Conservation (phyloP, 2,888 invertebrate genomes). For the Eristalis pertinax region DNA sequence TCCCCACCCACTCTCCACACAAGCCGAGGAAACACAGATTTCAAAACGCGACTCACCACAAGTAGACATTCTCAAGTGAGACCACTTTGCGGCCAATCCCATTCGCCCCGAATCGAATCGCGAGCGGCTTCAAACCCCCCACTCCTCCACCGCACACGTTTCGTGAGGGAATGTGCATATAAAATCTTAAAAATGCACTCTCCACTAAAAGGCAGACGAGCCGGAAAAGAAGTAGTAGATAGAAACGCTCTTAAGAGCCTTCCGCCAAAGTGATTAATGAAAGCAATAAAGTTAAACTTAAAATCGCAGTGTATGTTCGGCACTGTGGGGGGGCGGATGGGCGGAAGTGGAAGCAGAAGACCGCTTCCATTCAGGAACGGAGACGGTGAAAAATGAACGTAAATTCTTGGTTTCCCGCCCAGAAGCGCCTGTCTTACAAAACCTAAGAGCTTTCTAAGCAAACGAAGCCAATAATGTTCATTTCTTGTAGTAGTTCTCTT, state of each 20-base stretch:
- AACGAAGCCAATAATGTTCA: conserved; percentile 59
- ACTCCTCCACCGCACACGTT: conserved; percentile 7
- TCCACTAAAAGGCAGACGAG: conserved; percentile 14
- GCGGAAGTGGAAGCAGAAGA: not conserved
- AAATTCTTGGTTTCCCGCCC: conserved; percentile 23
- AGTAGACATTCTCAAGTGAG: conserved; percentile 58
- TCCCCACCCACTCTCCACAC: too few relatives aligned
- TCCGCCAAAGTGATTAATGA: conserved; percentile 72
- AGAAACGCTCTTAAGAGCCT: conserved; percentile 66
- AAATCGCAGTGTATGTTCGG: conserved; percentile 35
- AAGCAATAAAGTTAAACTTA: conserved; percentile 70
- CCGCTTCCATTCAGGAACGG: not conserved
- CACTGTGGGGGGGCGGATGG: not conserved
- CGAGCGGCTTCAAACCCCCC: too few relatives aligned
- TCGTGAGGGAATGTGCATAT: conserved; percentile 34
- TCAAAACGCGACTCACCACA: not conserved
- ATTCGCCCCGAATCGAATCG: conserved; percentile 51
- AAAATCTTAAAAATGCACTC: conserved; percentile 59
- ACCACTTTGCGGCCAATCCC: conserved; percentile 63
- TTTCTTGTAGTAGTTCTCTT: conserved; percentile 14
- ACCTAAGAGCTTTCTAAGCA: conserved; percentile 42
- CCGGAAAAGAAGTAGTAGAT: conserved; percentile 21
- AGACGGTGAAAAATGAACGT: conserved; percentile 50
- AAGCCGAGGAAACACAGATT: not conserved
- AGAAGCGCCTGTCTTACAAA: not conserved